Evolutionary conservation across 2,113 vertebrate species (phyloP), one percentile per base, ranked within the genome.

Genomic region (Myxocyprinus asiaticus): DNA sequence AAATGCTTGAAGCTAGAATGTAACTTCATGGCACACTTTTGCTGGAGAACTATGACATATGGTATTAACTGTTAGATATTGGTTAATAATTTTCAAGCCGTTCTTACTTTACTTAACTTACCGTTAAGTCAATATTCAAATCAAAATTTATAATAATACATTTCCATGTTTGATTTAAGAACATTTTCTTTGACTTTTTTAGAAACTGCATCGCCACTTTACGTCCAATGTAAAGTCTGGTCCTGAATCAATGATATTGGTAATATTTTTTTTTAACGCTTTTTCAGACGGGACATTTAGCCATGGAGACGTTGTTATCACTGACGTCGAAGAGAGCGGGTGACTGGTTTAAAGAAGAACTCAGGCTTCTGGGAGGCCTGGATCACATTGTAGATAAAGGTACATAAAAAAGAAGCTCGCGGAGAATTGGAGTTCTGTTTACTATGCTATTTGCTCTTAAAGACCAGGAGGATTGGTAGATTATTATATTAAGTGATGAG

Each of bases 321-420:
- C 94, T 99, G 80, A 99, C 98, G 42, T 99, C 98, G 0, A 98
- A 98, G 80, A 91, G 97, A 90, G 97, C 98, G 6, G 98, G 98
- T 50, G 98, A 99, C 88, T 99, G 98, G 98, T 99, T 99, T 90
- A 99, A 99, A 90, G 98, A 99, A 91, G 98, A 99, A 17, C 93
- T 99, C 7, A 90, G 98, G 63, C 95, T 99, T 55, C 91, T 99
- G 58, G 98, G 98, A 87, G 98, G 98, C 84, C 94, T 99, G 70
- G 98, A 99, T 92, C 98, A 99, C 90, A 97, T 99, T 83, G 96
- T 99, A 78, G 98, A 99, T 90, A 99, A 99, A 98, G 98, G 98
- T 99, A 7, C 5, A 15, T 6, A 15, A 6, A 10, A 15, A 6
- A 10, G 51, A 10, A 53, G 47, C 12, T 4, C 2, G 48, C 6